phyloP scores from a whole-genome alignment of 2,888 invertebrate genomes.

The Oscheius onirici region DNA sequence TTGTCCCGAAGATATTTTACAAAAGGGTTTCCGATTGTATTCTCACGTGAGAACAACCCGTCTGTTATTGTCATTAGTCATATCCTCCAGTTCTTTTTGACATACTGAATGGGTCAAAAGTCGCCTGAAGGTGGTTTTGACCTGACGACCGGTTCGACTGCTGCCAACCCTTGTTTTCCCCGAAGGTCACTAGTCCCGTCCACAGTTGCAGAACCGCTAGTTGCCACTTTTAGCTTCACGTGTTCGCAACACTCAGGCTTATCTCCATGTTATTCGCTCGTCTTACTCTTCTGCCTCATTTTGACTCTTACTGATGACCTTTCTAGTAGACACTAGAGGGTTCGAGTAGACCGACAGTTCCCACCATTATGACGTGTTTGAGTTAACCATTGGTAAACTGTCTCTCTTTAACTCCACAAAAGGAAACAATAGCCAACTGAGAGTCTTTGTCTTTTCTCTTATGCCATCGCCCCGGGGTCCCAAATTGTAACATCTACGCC shows the following conservation, averaged over 20 bases:
- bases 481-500: not conserved
- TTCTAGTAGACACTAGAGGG: not conserved
- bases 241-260: not conserved
- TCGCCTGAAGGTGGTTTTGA: not conserved
- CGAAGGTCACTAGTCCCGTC: conserved; percentile 25
- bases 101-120: not conserved
- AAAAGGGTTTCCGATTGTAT: too few relatives aligned
- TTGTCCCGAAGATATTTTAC: not conserved
- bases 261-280: too few relatives aligned
- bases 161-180: conserved; percentile 10
- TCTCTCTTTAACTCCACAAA: not conserved
- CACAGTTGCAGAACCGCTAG: conserved; percentile 16
- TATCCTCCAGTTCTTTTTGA: not conserved
- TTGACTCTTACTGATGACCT: conserved; percentile 7
- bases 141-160: conserved; percentile 17
- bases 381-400: not conserved
- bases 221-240: not conserved
- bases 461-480: not conserved
- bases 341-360: not conserved
- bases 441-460: not conserved
- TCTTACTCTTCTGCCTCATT: too few relatives aligned
- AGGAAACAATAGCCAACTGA: not conserved
- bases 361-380: too few relatives aligned
- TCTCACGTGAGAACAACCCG: not conserved
- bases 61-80: not conserved